Percentiles rank a stretch among this genome's conserved stretches.
Conservation (phyloP, 2,888 invertebrate genomes). For the Coelogynopora nodosa region DNA sequence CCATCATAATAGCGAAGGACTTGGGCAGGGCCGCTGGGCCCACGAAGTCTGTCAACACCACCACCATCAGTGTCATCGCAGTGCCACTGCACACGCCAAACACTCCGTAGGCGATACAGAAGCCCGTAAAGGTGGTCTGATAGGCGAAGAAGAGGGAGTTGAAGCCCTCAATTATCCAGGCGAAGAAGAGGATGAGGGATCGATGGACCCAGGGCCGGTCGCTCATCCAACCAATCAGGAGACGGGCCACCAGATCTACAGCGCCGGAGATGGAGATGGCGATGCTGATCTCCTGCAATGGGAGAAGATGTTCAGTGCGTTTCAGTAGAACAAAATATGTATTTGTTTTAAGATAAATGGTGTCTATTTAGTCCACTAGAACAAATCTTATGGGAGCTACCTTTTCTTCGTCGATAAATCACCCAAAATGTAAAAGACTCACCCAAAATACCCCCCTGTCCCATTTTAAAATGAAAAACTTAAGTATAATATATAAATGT, state of each 20-base stretch:
- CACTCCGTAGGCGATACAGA: conserved; percentile 40
- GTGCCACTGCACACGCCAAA: conserved; percentile 44
- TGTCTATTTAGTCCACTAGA: too few relatives aligned
- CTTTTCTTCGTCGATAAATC: too few relatives aligned
- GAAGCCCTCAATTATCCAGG: conserved; percentile 42
- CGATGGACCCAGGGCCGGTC: conserved; percentile 27
- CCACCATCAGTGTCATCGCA: conserved; percentile 45
- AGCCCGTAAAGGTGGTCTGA: neutral
- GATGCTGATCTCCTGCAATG: conserved; percentile 2
- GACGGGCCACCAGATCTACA: conserved; percentile 40
- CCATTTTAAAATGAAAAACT: too few relatives aligned
- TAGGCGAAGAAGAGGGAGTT: conserved; percentile 35
- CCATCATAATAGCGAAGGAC: conserved; percentile 43
- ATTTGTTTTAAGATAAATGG: neutral
- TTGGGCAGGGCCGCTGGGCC: conserved; percentile 41
- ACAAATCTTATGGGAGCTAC: too few relatives aligned
- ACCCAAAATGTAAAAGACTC: too few relatives aligned
- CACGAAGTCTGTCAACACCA: conserved; percentile 43
- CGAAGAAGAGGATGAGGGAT: conserved; percentile 24
- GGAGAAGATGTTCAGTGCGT: neutral
- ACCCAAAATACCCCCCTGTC: too few relatives aligned
- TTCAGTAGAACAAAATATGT: neutral
- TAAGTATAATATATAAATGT: too few relatives aligned
- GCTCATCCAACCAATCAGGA: conserved; percentile 43
- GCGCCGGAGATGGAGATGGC: conserved; percentile 37